Evolutionary conservation across 2,888 invertebrate species (phyloP).

Genomic region (Scrobipalpa costella): DNA sequence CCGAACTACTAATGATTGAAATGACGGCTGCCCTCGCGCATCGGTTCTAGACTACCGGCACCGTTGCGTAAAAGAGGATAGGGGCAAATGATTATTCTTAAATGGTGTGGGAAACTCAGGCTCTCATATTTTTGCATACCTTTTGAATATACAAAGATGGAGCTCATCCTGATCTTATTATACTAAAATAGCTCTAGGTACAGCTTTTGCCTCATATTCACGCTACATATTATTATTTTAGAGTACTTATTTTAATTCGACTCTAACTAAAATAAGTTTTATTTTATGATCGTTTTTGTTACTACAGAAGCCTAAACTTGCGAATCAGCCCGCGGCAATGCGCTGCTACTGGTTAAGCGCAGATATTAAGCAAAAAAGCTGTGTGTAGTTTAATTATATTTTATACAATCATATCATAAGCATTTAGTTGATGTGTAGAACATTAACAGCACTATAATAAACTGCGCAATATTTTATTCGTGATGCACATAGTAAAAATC

Average conservation of each 20-base stretch:
- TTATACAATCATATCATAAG: too few relatives aligned
- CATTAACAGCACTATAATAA: too few relatives aligned
- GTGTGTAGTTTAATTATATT: too few relatives aligned
- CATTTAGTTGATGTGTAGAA: too few relatives aligned
- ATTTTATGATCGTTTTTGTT: neutral
- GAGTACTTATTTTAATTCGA: neutral
- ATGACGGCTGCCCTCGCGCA: constrained; percentile 51
- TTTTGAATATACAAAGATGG: neutral
- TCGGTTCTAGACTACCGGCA: neutral
- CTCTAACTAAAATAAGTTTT: neutral
- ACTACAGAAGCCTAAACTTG: constrained; percentile 2
- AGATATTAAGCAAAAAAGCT: neutral
- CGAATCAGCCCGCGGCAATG: constrained; percentile 21
- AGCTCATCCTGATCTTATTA: neutral
- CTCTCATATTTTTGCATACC: neutral
- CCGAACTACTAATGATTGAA: constrained; percentile 78
- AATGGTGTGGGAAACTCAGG: neutral
- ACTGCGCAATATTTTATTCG: too few relatives aligned
- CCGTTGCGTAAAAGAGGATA: neutral
- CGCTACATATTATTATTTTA: too few relatives aligned
- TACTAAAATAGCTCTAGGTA: too few relatives aligned
- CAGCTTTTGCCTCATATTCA: neutral
- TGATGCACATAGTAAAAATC: too few relatives aligned
- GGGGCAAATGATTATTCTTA: constrained; percentile 8
- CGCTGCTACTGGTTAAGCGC: constrained; percentile 15